phyloP scores from a whole-genome alignment of 2,797 vertebrate species.

The Halcyon leucocephala region DNA sequence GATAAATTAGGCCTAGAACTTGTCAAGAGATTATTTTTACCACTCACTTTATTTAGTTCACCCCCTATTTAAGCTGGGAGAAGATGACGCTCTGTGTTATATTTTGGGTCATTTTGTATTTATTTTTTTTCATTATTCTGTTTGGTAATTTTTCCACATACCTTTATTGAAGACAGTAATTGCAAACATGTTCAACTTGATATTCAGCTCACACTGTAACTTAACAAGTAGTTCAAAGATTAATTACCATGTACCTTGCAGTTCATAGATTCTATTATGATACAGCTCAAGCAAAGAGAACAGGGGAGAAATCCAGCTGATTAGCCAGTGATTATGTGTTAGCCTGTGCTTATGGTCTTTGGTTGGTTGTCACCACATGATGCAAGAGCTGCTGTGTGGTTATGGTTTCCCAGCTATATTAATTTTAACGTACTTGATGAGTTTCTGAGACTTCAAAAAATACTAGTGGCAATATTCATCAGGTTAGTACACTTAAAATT shows the following conservation, averaged over 20 bases:
- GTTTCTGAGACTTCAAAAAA: background rate
- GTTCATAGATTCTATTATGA: conserved; percentile 70
- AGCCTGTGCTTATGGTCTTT: background rate
- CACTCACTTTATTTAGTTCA: background rate
- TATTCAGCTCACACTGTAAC: conserved; percentile 73
- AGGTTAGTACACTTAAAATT: background rate
- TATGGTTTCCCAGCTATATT: background rate
- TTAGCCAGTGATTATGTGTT: conserved; percentile 45
- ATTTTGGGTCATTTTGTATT: background rate
- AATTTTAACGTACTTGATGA: background rate
- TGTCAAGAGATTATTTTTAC: background rate
- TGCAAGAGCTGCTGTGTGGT: background rate
- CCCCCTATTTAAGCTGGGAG: background rate
- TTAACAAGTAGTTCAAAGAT: conserved; percentile 81
- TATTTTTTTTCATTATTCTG: background rate
- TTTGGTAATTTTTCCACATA: conserved; percentile 55
- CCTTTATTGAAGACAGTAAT: conserved; percentile 72
- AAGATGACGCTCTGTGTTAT: background rate
- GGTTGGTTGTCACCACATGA: background rate
- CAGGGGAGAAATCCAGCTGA: conserved; percentile 20
- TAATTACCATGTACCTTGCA: conserved; percentile 78
- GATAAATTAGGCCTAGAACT: background rate
- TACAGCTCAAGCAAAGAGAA: conserved; percentile 53
- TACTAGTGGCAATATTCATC: background rate
- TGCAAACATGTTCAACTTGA: conserved; percentile 74